Evolutionary conservation across 2,797 vertebrate species (phyloP).

Genomic region (Hydrophis major): DNA sequence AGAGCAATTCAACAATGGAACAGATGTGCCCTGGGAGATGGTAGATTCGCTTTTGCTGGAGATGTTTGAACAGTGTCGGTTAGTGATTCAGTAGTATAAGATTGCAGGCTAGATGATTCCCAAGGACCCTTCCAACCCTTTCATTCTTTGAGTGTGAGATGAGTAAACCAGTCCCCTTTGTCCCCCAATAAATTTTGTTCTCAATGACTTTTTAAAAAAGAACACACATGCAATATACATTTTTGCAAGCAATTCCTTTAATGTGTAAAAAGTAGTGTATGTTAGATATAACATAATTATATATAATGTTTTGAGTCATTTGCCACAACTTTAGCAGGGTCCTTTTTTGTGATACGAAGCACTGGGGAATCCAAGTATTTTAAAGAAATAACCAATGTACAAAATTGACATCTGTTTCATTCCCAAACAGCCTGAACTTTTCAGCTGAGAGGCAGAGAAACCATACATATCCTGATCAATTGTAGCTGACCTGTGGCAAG

Average conservation of each 20-base stretch:
- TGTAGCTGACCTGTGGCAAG: constrained; percentile 21
- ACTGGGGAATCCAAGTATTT: background rate
- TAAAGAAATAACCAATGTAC: background rate
- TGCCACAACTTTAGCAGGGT: background rate
- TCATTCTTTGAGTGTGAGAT: background rate
- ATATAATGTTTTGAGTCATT: background rate
- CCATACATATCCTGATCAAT: constrained; percentile 15
- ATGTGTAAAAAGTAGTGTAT: background rate
- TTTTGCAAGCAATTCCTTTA: background rate
- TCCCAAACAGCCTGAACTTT: background rate
- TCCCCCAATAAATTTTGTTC: background rate
- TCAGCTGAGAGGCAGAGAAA: constrained; percentile 2
- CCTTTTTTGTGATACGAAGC: background rate
- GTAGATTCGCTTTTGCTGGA: background rate
- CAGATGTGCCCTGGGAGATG: background rate
- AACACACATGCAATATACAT: background rate
- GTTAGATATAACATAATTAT: background rate
- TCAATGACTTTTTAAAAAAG: background rate
- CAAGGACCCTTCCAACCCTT: background rate
- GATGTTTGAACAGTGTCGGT: background rate
- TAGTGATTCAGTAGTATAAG: background rate
- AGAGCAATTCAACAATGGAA: background rate
- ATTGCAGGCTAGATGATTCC: background rate
- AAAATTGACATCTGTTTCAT: background rate
- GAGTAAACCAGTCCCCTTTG: background rate